Evolutionary conservation across 2,888 invertebrate genomes (phyloP), one percentile per base, ranked within the genome.

Genomic region (Lasioglossum morio): DNA sequence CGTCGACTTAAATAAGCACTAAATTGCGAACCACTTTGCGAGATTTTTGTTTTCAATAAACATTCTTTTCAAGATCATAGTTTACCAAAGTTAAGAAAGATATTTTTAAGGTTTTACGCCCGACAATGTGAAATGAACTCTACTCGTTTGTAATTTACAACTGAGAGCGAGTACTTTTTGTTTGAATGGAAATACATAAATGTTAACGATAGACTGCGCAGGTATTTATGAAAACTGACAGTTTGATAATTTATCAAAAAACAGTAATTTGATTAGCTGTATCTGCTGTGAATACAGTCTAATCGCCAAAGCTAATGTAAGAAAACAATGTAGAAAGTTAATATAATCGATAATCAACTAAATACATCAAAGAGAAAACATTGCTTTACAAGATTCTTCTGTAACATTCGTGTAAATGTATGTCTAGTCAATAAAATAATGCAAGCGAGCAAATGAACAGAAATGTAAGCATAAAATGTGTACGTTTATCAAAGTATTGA

Each of bases 111-210:
- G 43, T 60, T 3, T 70, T 27, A 16, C 30, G 16, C 14, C 60
- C 19, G 48, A 34, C 23, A 16, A 63, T 63, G 43, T 53, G n/a
- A n/a, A 30, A 34, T 46, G 63, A 74, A 88, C 91, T 92, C 88
- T 81, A 74, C 84, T 89, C 88, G 85, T 89, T 92, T 92, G 91
- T 79, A 69, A 63, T 8, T 53, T 37, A 88, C 91, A 92, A 92
- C 79, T 87, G 91, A 87, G 72, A 79, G 46, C 70, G 90, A 91
- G 77, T 76, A 46, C 37, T 12, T 27, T 87, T 89, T 87, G 37
- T 34, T 77, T 53, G 14, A 4, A 19, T 2, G 19, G 16, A 70
- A 27, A 27, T 43, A 12, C 4, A 70, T 14, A 19, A 70, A n/a
- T n/a, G n/a, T 40, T 23, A 69, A 23, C 37, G 37, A 12, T 69